These are phyloP conservation scores for Halcyon leucocephala DNA, from an alignment of 2,797 vertebrate genomes.

Conservation along the genomic window DNA sequence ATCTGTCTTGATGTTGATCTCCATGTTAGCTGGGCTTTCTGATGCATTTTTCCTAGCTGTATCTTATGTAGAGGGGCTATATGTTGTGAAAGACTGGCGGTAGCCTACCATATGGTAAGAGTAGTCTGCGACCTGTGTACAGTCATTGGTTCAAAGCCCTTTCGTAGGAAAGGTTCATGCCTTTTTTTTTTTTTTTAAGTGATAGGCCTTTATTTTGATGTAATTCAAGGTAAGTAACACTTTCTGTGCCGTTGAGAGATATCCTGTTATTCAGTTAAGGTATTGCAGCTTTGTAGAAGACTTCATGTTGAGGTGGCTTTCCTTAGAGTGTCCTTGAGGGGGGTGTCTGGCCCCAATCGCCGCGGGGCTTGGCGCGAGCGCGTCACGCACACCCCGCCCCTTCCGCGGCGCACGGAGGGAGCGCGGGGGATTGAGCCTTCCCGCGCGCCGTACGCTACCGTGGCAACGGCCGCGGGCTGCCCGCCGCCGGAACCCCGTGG, in stretches of 20 bases:
- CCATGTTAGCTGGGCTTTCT: neutral
- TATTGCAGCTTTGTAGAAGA: constrained; percentile 15
- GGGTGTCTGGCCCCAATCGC: constrained; percentile 14
- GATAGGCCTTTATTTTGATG: neutral
- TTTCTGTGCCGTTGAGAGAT: neutral
- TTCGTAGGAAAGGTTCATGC: neutral
- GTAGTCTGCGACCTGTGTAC: neutral
- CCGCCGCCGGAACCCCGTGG: no score
- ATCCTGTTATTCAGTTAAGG: neutral
- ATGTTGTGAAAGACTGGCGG: neutral
- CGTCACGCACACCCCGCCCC: neutral
- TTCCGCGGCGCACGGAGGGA: no score
- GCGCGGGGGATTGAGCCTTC: rapidly evolving
- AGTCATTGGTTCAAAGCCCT: neutral
- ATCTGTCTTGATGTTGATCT: neutral
- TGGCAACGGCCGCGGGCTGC: neutral
- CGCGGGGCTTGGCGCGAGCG: no score
- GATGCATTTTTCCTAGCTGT: neutral
- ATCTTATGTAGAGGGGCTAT: neutral
- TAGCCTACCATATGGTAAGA: no score
- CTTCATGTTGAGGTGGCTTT: constrained; percentile 45
- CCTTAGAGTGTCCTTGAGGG: constrained; percentile 40
- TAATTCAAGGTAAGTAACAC: neutral
- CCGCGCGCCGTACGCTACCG: neutral
- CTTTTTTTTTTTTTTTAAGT: neutral